Percentiles rank a stretch among this genome's conserved stretches.
Conservation (phyloP, 1,140 invertebrate species). For the Phortica variegata region DNA sequence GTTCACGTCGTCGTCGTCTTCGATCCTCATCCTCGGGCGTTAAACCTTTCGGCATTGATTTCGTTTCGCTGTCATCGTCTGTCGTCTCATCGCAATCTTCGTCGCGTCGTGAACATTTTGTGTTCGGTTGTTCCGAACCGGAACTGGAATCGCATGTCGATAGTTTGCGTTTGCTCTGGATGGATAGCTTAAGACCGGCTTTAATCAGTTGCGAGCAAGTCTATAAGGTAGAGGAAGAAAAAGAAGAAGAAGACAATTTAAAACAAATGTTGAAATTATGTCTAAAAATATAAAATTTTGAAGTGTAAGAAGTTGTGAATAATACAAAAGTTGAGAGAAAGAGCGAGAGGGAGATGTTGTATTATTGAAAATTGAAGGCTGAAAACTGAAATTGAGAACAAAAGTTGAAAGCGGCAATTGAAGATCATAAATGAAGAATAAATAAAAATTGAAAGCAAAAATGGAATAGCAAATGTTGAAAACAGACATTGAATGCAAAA, state of each 20-base stretch:
- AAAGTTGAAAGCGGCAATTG: too few species aligned
- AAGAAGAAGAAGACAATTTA: background rate
- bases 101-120: conserved; percentile 47
- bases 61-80: conserved; percentile 48
- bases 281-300: too few species aligned
- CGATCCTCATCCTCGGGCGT: conserved; percentile 90
- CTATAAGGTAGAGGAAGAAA: conserved; percentile 56
- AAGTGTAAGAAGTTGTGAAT: too few species aligned
- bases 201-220: conserved; percentile 90
- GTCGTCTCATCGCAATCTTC: conserved; percentile 48
- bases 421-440: too few species aligned
- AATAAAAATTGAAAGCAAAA: too few species aligned
- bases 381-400: too few species aligned
- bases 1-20: conserved; percentile 76
- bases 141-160: conserved; percentile 63
- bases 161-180: conserved; percentile 82
- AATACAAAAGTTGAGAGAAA: too few species aligned
- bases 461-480: too few species aligned
- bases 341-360: conserved; percentile 6
- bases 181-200: conserved; percentile 82
- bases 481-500: too few species aligned
- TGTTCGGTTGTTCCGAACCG: conserved; percentile 60
- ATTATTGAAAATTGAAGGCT: too few species aligned
- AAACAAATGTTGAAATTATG: background rate
- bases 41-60: conserved; percentile 57